Conservation (phyloP, 1,140 invertebrate species). For the Ostrea denselamellosa region DNA sequence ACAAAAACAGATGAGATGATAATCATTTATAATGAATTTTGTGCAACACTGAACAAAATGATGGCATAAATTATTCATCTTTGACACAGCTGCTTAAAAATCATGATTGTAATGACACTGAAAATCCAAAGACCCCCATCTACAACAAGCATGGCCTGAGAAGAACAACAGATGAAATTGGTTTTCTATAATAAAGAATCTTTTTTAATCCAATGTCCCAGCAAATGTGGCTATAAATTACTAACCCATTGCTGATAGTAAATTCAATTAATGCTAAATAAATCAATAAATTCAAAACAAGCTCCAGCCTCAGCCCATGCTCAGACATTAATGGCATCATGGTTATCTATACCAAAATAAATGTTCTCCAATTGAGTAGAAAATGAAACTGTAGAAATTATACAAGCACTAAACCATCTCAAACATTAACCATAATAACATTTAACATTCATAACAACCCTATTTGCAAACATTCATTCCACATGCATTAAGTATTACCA, state of each 20-base stretch:
- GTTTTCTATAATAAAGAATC: conserved; percentile 31
- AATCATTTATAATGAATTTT: background rate
- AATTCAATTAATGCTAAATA: conserved; percentile 37
- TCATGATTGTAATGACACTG: background rate
- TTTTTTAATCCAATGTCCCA: conserved; percentile 8
- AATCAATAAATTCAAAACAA: conserved; percentile 16
- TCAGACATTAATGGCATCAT: background rate
- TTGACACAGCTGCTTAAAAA: conserved; percentile 36
- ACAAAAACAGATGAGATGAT: background rate
- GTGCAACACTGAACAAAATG: conserved; percentile 13
- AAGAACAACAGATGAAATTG: conserved; percentile 31
- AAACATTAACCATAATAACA: no score
- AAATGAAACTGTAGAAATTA: background rate
- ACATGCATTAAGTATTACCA: no score
- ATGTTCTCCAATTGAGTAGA: background rate
- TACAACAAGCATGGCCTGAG: background rate
- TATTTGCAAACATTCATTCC: no score
- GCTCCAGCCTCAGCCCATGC: background rate
- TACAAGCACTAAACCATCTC: no score
- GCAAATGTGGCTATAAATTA: conserved; percentile 20
- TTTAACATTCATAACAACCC: no score
- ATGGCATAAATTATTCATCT: conserved; percentile 29
- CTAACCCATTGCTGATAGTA: conserved; percentile 20
- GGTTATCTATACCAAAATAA: conserved; percentile 4
- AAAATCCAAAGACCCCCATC: background rate